phyloP scores from a whole-genome alignment of 2,113 vertebrate genomes.

The Nothoprocta perdicaria region DNA sequence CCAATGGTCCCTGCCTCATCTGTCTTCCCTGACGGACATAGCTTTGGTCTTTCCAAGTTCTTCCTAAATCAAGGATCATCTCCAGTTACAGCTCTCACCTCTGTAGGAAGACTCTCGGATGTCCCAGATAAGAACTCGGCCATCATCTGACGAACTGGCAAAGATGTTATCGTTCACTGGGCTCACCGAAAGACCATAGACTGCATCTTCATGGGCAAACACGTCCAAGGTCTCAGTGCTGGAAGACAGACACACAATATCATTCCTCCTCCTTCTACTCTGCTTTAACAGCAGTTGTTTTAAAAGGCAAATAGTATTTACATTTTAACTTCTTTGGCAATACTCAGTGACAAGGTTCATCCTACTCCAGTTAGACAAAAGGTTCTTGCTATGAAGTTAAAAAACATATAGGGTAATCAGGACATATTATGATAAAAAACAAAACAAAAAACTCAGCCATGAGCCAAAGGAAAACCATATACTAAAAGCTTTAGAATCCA shows the following conservation, averaged over 20 bases:
- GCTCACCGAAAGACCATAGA: slow-evolving; percentile 97
- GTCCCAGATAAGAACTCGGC: slow-evolving; percentile 98
- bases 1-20: not conserved
- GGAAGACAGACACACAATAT: slow-evolving; percentile 37
- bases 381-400: not conserved
- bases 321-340: not conserved
- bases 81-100: slow-evolving; percentile 77
- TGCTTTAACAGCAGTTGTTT: not conserved
- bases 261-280: not conserved
- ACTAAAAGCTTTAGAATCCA: not conserved
- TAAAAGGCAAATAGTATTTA: not conserved
- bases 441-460: not conserved
- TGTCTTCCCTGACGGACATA: not conserved
- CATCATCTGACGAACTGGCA: slow-evolving; percentile 97
- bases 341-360: not conserved
- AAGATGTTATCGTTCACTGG: slow-evolving; percentile 98
- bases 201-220: slow-evolving; percentile 96
- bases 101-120: slow-evolving; percentile 94
- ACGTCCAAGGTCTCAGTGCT: slow-evolving; percentile 96
- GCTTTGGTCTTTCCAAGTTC: not conserved
- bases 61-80: not conserved
- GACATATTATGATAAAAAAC: not conserved
- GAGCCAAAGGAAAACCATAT: not conserved
- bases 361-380: not conserved
- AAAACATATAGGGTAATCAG: not conserved